Conservation (phyloP, 2,113 vertebrate species). For the Cynoglossus semilaevis region DNA sequence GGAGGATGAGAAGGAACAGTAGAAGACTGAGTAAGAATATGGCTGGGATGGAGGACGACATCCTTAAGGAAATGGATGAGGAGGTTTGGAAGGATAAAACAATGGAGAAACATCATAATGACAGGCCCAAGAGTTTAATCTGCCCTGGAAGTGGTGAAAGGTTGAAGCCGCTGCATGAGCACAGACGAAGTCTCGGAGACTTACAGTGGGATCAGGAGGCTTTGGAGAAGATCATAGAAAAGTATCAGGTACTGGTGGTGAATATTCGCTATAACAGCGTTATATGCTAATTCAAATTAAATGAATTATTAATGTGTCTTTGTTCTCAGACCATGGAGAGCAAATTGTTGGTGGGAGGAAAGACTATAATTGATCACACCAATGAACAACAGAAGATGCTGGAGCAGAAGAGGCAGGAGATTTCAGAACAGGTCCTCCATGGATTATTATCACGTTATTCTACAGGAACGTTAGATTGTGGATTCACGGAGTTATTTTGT, state of each 20-base stretch:
- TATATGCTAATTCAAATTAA: constrained; percentile 17
- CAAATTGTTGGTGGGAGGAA: constrained; percentile 91
- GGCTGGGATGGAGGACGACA: constrained; percentile 65
- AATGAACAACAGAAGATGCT: constrained; percentile 96
- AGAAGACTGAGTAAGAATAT: constrained; percentile 71
- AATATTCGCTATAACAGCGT: background rate
- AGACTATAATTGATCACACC: constrained; percentile 95
- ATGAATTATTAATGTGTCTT: constrained; percentile 47
- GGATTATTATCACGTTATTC: background rate
- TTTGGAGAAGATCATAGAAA: constrained; percentile 88
- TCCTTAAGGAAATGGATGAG: constrained; percentile 50
- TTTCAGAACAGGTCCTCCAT: constrained; percentile 85
- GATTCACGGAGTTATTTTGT: too few species aligned
- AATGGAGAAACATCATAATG: constrained; percentile 72
- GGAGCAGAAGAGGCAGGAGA: constrained; percentile 92
- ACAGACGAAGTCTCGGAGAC: constrained; percentile 87
- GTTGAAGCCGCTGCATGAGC: constrained; percentile 82
- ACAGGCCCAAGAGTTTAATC: constrained; percentile 52
- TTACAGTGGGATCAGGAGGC: constrained; percentile 87
- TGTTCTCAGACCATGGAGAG: constrained; percentile 89
- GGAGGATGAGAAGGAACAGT: constrained; percentile 83
- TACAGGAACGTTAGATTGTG: too few species aligned
- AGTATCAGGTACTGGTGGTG: constrained; percentile 83
- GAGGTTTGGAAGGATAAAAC: constrained; percentile 74
- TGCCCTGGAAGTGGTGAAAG: constrained; percentile 83